phyloP scores from a whole-genome alignment of 2,113 vertebrate genomes.

The Emberiza fucata region DNA sequence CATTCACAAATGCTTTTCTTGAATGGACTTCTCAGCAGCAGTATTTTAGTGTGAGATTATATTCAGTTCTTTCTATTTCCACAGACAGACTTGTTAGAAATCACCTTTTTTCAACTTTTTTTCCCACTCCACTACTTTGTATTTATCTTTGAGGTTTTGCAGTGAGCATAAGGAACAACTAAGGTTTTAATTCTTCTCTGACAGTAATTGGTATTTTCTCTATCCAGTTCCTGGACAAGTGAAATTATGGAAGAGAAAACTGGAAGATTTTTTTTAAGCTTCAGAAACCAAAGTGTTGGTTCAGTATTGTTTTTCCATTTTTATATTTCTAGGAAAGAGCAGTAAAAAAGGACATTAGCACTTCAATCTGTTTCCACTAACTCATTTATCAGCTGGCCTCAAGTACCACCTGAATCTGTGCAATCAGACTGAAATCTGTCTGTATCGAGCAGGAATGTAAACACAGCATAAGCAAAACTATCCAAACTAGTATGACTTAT shows the following conservation, averaged over 20 bases:
- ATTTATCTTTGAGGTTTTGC: not conserved
- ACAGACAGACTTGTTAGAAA: not conserved
- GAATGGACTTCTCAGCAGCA: not conserved
- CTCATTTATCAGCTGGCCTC: not conserved
- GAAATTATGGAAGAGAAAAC: not conserved
- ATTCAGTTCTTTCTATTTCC: not conserved
- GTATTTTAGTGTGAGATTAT: not conserved
- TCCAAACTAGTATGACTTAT: not conserved
- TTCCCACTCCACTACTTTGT: not conserved
- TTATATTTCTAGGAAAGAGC: not conserved
- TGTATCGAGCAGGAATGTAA: not conserved
- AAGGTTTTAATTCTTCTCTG: not conserved
- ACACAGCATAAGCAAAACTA: not conserved
- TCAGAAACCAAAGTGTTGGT: not conserved
- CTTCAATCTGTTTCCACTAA: not conserved
- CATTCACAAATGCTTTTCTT: not conserved
- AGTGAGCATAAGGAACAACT: not conserved
- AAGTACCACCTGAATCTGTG: not conserved
- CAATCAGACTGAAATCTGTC: not conserved
- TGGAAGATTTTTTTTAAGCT: not conserved
- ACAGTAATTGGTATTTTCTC: not conserved
- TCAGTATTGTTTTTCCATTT: not conserved
- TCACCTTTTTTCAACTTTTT: not conserved
- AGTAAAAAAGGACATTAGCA: not conserved
- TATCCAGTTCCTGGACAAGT: not conserved